Conservation (phyloP, 2,113 vertebrate species). For the Reinhardtius hippoglossoides region DNA sequence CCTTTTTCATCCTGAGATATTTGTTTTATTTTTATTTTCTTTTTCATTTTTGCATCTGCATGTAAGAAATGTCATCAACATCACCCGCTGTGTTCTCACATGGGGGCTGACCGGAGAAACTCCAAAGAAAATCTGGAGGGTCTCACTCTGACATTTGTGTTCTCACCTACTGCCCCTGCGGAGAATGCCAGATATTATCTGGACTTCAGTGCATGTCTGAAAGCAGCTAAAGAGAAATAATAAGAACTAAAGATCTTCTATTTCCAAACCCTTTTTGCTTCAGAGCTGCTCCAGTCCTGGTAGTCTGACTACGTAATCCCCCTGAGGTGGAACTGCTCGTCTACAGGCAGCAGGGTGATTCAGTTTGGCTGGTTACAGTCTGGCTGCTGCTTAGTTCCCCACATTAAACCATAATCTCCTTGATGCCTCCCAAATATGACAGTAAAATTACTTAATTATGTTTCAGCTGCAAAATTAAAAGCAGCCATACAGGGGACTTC, state of each 20-base stretch:
- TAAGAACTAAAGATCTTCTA: slow-evolving; percentile 8
- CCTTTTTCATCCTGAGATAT: too few relatives aligned
- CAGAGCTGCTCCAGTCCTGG: slow-evolving; percentile 4
- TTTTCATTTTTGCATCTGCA: too few relatives aligned
- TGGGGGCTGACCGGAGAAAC: too few relatives aligned
- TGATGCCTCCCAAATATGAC: slow-evolving; percentile 47
- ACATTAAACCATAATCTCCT: slow-evolving; percentile 49
- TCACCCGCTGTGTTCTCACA: too few relatives aligned
- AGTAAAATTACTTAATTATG: slow-evolving; percentile 57
- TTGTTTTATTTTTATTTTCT: too few relatives aligned
- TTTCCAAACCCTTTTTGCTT: slow-evolving; percentile 22
- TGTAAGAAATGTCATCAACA: too few relatives aligned
- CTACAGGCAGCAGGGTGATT: slow-evolving; percentile 35
- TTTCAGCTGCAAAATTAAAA: slow-evolving; percentile 52
- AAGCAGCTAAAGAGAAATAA: background rate
- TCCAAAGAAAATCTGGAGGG: too few relatives aligned
- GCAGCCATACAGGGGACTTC: slow-evolving; percentile 5
- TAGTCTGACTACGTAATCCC: slow-evolving; percentile 18
- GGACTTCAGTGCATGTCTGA: background rate
- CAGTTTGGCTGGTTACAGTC: slow-evolving; percentile 32
- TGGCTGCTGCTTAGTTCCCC: slow-evolving; percentile 51
- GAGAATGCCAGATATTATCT: background rate
- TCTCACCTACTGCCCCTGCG: too few relatives aligned
- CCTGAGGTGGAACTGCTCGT: slow-evolving; percentile 30
- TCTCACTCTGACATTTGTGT: too few relatives aligned